Base-by-base conservation (phyloP, 2,888 invertebrate species). In the Heteropelma amictum region DNA sequence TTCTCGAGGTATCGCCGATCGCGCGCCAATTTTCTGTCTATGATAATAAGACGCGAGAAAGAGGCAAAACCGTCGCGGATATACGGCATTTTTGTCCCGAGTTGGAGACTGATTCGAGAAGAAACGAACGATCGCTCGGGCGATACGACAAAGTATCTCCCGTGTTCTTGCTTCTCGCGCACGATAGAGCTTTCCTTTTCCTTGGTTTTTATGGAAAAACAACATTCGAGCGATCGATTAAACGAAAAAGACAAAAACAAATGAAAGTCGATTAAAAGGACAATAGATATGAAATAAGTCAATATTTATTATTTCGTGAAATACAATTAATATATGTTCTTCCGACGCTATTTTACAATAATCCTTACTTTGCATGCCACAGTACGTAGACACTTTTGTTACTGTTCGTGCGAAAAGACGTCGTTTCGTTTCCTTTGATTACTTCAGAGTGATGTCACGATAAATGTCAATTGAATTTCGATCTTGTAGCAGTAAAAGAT, bases 281-380 rank as follows among this genome's bases (percentile, higher is more conserved):
- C 77, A 75, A 78, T 82, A 82, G 78, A 81, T 86, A 82, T 79
- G 83, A 86, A 87, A 87, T 86, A 86, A 85, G 84, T 85, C 80
- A 83, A 80, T 83, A 83, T 85, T 87, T 80, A 84, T 84, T 84
- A 83, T 83, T 84, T 83, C 80, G 80, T 80, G 82, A 84, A 84
- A 83, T 86, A 84, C 83, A 87, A 74, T 84, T 84, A 85, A 83
- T 83, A 83, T 83, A 83, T 83, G 81, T 82, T 84, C 78, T 81
- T 82, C 76, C 80, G 80, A 81, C 79, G 77, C 74, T 82, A 79
- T 77, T 83, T 80, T 81, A 84, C 79, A 83, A 81, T 77, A 67
- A 67, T 80, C 79, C 81, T 78, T 77, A 78, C 75, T 80, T 53
- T 67, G 77, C 72, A 69, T 77, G 77, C 80, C 79, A 80, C 82